These are phyloP conservation scores for Platypus cylindrus DNA, from an alignment of 2,888 invertebrate species.

Conservation along the genomic window DNA sequence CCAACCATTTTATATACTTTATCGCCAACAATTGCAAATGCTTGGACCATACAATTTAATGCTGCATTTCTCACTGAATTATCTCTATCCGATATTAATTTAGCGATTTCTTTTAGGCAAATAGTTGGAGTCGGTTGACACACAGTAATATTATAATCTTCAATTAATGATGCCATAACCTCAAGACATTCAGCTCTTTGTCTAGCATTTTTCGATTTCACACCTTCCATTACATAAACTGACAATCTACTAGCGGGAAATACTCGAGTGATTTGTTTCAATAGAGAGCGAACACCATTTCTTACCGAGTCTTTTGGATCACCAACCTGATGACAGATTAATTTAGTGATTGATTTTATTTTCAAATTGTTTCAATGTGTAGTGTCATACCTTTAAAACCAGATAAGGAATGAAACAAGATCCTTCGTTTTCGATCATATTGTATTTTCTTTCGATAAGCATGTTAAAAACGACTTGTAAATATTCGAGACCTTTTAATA, in stretches of 20 bases:
- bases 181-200: constrained; percentile 95
- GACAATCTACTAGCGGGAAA: constrained; percentile 85
- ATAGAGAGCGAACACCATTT: constrained; percentile 72
- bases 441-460: constrained; percentile 69
- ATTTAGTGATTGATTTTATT: neutral
- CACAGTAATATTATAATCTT: constrained; percentile 61
- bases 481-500: constrained; percentile 91
- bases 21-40: constrained; percentile 84
- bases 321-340: constrained; percentile 51
- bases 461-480: constrained; percentile 69
- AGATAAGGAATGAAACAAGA: constrained; percentile 90
- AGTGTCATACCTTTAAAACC: constrained; percentile 63
- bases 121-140: constrained; percentile 69
- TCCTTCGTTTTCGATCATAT: constrained; percentile 83
- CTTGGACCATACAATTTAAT: constrained; percentile 83
- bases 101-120: constrained; percentile 81
- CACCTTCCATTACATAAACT: constrained; percentile 82
- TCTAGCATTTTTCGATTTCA: constrained; percentile 93
- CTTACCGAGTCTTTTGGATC: constrained; percentile 94
- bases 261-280: constrained; percentile 73
- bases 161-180: constrained; percentile 75
- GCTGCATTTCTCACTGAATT: constrained; percentile 93
- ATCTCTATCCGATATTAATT: constrained; percentile 91
- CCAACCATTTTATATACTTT: constrained; percentile 84
- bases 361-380: too few relatives aligned